Conservation (phyloP, 35 echinoderm and acorn worm genomes). For the Ptychodera flava region DNA sequence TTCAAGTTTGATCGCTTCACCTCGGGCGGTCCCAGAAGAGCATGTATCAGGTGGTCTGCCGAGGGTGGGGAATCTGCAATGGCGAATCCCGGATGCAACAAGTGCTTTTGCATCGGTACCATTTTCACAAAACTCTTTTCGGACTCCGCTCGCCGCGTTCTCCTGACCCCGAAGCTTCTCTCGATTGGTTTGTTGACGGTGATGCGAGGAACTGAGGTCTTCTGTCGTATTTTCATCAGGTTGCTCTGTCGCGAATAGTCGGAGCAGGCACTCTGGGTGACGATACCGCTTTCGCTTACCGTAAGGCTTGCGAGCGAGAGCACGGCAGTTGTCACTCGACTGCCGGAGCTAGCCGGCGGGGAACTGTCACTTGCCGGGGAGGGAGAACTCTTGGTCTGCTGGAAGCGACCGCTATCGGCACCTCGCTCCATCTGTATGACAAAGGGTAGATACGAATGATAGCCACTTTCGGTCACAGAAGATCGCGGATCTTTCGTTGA, state of each 20-base stretch:
- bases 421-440: not conserved
- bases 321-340: not conserved
- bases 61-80: not conserved
- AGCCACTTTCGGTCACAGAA: not conserved
- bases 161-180: not conserved
- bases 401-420: not conserved
- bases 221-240: not conserved
- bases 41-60: not conserved
- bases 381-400: not conserved
- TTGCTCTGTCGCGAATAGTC: not conserved
- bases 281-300: not conserved
- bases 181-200: not conserved
- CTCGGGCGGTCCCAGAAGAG: not conserved
- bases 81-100: not conserved
- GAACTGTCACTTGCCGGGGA: not conserved
- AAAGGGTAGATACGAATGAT: not conserved
- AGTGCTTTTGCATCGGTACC: not conserved
- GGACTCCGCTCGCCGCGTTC: not conserved
- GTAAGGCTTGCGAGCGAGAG: not conserved
- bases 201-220: not conserved
- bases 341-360: not conserved
- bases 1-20: not conserved
- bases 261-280: not conserved
- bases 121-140: not conserved
- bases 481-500: not conserved